Percentiles rank a stretch among this genome's conserved stretches.
Evolutionary conservation across 2,888 invertebrate genomes (phyloP).

Genomic region (Scaptomyza parva): DNA sequence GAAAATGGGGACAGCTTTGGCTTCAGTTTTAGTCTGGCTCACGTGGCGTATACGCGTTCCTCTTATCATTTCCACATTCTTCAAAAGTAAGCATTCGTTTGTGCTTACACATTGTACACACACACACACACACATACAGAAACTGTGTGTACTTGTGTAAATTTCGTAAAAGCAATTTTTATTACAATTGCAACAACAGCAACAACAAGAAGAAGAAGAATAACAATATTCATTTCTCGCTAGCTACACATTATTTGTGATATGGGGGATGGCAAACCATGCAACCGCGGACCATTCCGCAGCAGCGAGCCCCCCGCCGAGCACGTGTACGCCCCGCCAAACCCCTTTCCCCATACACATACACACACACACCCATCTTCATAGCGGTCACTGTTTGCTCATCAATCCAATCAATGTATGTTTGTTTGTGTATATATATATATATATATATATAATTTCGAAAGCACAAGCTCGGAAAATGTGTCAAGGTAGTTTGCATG

Average conservation of each 20-base stretch:
- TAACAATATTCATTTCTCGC: slow-evolving; percentile 21
- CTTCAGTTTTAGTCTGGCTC: slow-evolving; percentile 24
- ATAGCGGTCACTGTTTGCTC: slow-evolving; percentile 4
- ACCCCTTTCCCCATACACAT: background rate
- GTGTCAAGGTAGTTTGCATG: slow-evolving; percentile 76
- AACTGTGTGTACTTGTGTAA: slow-evolving; percentile 1
- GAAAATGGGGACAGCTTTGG: slow-evolving; percentile 42
- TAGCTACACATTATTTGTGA: slow-evolving; percentile 28
- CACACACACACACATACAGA: background rate
- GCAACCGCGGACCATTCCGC: slow-evolving; percentile 3
- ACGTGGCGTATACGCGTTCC: slow-evolving; percentile 54
- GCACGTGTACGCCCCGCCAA: background rate
- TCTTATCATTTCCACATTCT: slow-evolving; percentile 56
- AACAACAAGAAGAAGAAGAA: slow-evolving; percentile 31
- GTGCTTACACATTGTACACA: slow-evolving; percentile 9
- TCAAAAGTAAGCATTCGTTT: slow-evolving; percentile 18
- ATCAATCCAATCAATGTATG: slow-evolving; percentile 31
- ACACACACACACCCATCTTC: background rate
- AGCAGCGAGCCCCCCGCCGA: background rate
- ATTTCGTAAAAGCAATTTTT: slow-evolving; percentile 39
- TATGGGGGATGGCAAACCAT: slow-evolving; percentile 33
- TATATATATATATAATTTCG: slow-evolving; percentile 46
- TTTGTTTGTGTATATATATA: slow-evolving; percentile 27
- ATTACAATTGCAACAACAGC: slow-evolving; percentile 63
- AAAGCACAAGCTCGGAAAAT: slow-evolving; percentile 55